Evolutionary conservation across 1,140 invertebrate species (phyloP).

Genomic region (Stratiolaelaps scimitus): DNA sequence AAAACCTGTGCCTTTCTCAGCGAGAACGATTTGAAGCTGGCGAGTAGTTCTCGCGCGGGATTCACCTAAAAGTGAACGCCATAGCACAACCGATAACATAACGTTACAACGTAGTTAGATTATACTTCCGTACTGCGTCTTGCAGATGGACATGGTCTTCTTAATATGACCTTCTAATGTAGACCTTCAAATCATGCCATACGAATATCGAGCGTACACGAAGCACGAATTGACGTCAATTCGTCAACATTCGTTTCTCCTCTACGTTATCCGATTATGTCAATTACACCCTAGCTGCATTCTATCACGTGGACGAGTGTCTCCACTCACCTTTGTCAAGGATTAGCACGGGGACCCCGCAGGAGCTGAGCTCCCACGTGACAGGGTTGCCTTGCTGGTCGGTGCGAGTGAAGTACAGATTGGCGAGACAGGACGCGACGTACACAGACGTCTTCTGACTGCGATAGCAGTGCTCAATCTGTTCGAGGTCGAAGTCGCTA

Average conservation of each 20-base stretch:
- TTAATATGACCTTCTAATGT: too few species aligned
- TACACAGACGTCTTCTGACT: conserved; percentile 64
- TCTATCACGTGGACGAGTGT: too few species aligned
- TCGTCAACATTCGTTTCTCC: too few species aligned
- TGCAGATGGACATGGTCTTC: too few species aligned
- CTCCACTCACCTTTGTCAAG: conserved; percentile 52
- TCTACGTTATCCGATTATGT: too few species aligned
- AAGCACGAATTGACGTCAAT: too few species aligned
- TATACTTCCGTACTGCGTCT: too few species aligned
- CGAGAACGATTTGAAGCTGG: conserved; percentile 59
- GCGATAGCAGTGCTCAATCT: conserved; percentile 64
- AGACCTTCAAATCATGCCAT: too few species aligned
- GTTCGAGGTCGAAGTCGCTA: conserved; percentile 55
- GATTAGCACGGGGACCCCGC: conserved; percentile 65
- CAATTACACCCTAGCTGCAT: too few species aligned
- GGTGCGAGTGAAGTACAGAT: conserved; percentile 53
- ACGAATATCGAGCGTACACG: too few species aligned
- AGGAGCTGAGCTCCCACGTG: conserved; percentile 58
- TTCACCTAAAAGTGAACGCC: conserved; percentile 41
- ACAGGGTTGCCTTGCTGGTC: conserved; percentile 37
- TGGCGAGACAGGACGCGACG: conserved; percentile 63
- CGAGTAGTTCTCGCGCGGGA: conserved; percentile 55
- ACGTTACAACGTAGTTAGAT: too few species aligned
- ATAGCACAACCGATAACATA: conserved; percentile 32
- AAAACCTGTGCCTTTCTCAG: conserved; percentile 69